Percentiles rank a stretch among this genome's conserved stretches.
Evolutionary conservation across 2,797 vertebrate species (phyloP).

Genomic region (Loris lydekkerianus): DNA sequence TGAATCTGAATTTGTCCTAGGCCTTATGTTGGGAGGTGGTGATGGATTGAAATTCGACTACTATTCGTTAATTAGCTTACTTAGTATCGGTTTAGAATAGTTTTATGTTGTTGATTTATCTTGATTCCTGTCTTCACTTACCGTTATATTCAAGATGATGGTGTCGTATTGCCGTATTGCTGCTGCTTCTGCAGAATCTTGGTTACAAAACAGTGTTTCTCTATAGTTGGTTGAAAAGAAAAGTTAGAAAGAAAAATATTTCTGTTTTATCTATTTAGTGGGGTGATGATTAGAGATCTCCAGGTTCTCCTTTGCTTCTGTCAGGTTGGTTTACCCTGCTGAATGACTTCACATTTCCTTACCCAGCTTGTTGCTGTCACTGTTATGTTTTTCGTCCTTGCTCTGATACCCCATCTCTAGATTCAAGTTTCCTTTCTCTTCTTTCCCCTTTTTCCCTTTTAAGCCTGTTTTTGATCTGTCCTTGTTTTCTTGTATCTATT

Average conservation of each 20-base stretch:
- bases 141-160: background rate
- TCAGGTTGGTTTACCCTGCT: background rate
- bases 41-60: conserved; percentile 26
- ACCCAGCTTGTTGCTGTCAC: background rate
- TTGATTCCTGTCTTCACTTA: conserved; percentile 26
- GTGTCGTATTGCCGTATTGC: background rate
- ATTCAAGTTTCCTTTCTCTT: conserved; percentile 68
- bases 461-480: conserved; percentile 52
- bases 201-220: background rate
- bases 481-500: conserved; percentile 63
- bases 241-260: background rate
- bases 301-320: background rate
- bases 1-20: background rate
- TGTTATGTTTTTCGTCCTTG: conserved; percentile 1
- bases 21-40: conserved; percentile 47
- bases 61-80: conserved; percentile 31
- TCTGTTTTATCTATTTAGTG: background rate
- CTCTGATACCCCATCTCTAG: background rate
- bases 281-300: background rate
- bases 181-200: conserved; percentile 7
- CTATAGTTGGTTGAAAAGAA: conserved; percentile 12
- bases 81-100: conserved; percentile 6
- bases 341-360: background rate
- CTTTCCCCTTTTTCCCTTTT: conserved; percentile 39
- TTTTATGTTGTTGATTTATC: conserved; percentile 3